These are phyloP conservation scores for Elgonia sp. DNA, from an alignment of 2,888 invertebrate genomes.

Conservation along the genomic window DNA sequence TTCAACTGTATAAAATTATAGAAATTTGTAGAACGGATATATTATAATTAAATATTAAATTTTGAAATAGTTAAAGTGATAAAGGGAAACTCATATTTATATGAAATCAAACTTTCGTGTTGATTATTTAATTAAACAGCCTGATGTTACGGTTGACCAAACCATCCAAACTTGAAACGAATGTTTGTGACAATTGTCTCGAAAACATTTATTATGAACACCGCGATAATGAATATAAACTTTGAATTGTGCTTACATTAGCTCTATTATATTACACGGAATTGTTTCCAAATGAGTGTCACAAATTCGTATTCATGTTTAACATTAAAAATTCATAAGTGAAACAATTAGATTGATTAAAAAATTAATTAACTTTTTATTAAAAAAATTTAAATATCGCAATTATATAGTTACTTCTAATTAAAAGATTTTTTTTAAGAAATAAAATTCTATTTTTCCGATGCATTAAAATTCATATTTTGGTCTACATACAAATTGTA, in stretches of 20 bases:
- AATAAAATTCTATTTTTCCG: neutral
- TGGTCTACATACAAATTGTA: neutral
- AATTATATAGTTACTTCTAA: neutral
- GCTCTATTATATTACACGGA: slow-evolving; percentile 29
- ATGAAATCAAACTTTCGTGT: slow-evolving; percentile 27
- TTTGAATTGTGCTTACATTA: slow-evolving; percentile 43
- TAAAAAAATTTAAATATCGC: too few relatives aligned
- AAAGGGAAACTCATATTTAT: slow-evolving; percentile 23
- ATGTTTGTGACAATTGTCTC: slow-evolving; percentile 59
- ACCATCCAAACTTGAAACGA: slow-evolving; percentile 59
- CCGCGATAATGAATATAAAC: slow-evolving; percentile 45
- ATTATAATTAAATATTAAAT: too few relatives aligned
- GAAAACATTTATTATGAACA: slow-evolving; percentile 50
- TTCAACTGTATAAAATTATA: neutral
- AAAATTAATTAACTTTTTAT: too few relatives aligned
- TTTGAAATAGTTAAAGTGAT: neutral
- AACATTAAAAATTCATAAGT: neutral
- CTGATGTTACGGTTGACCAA: slow-evolving; percentile 58
- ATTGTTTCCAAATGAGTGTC: neutral
- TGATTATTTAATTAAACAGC: slow-evolving; percentile 66
- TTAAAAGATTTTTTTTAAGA: neutral
- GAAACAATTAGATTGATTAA: too few relatives aligned
- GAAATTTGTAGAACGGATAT: too few relatives aligned
- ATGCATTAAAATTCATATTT: neutral
- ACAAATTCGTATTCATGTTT: neutral